A percentile compares a stretch with the other conserved stretches of the same genome.
Conservation (phyloP, 2,113 vertebrate genomes). For the Mustela lutreola region DNA sequence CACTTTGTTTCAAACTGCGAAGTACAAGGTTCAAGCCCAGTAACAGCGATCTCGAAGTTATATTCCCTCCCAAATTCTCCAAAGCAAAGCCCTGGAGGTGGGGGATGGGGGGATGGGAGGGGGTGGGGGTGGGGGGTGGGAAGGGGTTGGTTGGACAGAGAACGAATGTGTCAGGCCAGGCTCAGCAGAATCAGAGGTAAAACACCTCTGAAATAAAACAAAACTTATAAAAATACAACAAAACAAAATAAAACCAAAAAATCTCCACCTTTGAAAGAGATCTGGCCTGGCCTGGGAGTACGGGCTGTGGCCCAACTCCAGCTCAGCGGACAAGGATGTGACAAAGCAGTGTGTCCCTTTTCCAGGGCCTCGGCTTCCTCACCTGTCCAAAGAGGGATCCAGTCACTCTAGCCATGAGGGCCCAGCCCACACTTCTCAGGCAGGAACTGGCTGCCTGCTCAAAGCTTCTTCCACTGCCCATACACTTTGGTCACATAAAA, state of each 20-base stretch:
- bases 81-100: background rate
- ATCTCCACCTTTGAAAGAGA: background rate
- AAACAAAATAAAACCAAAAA: background rate
- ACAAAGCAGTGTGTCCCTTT: background rate
- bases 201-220: background rate
- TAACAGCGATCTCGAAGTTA: background rate
- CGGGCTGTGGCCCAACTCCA: background rate
- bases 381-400: background rate
- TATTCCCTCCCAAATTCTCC: background rate
- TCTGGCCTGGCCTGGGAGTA: background rate
- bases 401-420: background rate
- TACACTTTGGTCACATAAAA: background rate
- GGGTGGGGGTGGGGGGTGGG: too few species aligned
- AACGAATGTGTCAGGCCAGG: background rate
- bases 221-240: background rate
- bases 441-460: background rate
- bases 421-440: background rate
- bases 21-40: background rate
- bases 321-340: background rate
- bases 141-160: background rate
- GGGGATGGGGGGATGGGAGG: too few species aligned
- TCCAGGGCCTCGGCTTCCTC: background rate
- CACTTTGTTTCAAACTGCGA: constrained; percentile 6
- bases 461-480: background rate
- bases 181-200: constrained; percentile 17